Conservation (phyloP, 2,113 vertebrate genomes). For the Triplophysa rosa region DNA sequence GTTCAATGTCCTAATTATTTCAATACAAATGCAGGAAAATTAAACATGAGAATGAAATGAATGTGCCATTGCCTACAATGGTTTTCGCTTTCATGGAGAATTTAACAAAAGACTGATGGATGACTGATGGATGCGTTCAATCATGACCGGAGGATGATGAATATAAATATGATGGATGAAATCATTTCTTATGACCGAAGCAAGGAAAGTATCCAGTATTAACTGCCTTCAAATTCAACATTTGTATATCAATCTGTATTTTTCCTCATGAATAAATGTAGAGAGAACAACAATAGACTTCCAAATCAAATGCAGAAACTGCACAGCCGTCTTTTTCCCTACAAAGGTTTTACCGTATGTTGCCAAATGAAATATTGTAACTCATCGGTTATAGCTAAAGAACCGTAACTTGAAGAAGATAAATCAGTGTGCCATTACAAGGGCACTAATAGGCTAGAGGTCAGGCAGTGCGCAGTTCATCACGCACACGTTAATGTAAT, state of each 20-base stretch:
- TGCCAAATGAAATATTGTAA: not conserved
- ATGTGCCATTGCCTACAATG: not conserved
- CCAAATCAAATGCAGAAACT: not conserved
- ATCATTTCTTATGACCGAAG: not conserved
- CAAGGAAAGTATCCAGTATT: not conserved
- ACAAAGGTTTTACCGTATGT: slow-evolving; percentile 1
- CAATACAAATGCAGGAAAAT: not conserved
- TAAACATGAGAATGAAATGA: slow-evolving; percentile 4
- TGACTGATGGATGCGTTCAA: not conserved
- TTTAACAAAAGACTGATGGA: not conserved
- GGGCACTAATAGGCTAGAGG: slow-evolving; percentile 5
- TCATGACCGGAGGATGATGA: not conserved
- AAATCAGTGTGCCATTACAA: not conserved
- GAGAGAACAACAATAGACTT: too few relatives aligned
- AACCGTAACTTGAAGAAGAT: not conserved
- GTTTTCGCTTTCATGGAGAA: not conserved
- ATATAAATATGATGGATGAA: not conserved
- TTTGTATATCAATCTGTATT: too few relatives aligned
- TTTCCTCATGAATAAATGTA: too few relatives aligned
- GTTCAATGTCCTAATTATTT: not conserved
- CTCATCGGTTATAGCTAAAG: slow-evolving; percentile 5
- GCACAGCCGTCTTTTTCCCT: not conserved
- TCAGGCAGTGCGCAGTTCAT: slow-evolving; percentile 1
- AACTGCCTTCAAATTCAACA: not conserved
- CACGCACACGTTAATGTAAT: slow-evolving; percentile 10